Conservation (phyloP, 1,140 invertebrate species). For the Platyscapa corneri region DNA sequence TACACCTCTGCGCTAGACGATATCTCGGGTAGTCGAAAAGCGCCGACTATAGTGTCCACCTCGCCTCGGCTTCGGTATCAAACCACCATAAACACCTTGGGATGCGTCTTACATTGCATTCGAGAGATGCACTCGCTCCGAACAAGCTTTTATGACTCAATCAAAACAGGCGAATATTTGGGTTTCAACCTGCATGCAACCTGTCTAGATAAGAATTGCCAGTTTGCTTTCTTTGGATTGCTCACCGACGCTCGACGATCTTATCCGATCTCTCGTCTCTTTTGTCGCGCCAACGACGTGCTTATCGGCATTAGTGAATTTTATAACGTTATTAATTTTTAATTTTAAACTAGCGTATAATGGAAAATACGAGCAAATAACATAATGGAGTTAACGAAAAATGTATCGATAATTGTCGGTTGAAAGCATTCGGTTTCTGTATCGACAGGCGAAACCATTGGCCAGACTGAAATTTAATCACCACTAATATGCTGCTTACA, state of each 20-base stretch:
- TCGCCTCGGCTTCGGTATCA: slow-evolving; percentile 52
- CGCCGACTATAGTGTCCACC: background rate
- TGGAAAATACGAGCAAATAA: too few species aligned
- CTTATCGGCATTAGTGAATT: background rate
- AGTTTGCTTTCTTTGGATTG: background rate
- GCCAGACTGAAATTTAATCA: too few species aligned
- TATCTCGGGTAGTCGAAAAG: slow-evolving; percentile 18
- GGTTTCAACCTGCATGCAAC: background rate
- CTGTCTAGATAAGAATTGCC: background rate
- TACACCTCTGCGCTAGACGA: background rate
- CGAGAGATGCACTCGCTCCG: background rate
- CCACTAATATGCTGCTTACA: too few species aligned
- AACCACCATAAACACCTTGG: slow-evolving; percentile 59
- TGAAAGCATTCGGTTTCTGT: too few species aligned
- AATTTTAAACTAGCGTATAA: too few species aligned
- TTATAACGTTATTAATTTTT: too few species aligned
- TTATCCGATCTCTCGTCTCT: background rate
- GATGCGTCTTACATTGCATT: background rate
- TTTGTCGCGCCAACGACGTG: background rate
- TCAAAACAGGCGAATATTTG: slow-evolving; percentile 29
- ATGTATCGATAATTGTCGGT: too few species aligned
- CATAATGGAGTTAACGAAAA: too few species aligned
- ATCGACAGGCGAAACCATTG: too few species aligned
- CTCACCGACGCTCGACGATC: background rate
- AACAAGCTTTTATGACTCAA: slow-evolving; percentile 38